phyloP scores from a whole-genome alignment of 2,888 invertebrate genomes.

The Lucinisca nassula region DNA sequence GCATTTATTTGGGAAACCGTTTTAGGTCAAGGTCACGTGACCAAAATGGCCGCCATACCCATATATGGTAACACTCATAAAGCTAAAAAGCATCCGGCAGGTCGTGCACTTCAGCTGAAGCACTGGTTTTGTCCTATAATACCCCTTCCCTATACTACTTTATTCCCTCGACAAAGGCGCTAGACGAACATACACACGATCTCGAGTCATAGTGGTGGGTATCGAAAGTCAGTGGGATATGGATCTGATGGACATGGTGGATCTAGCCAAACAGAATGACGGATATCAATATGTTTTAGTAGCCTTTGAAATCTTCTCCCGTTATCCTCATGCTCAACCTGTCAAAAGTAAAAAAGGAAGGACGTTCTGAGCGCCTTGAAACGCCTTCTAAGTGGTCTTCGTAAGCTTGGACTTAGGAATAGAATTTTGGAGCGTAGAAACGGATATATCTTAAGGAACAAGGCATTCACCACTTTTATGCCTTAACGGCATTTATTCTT shows the following conservation, averaged over 20 bases:
- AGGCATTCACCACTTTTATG: slow-evolving; percentile 34
- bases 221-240: slow-evolving; percentile 47
- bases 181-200: slow-evolving; percentile 24
- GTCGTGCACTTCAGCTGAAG: too few species aligned
- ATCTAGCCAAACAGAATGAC: slow-evolving; percentile 31
- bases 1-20: too few species aligned
- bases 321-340: slow-evolving; percentile 25
- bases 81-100: too few species aligned
- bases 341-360: slow-evolving; percentile 23
- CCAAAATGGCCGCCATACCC: too few species aligned
- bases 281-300: slow-evolving; percentile 42
- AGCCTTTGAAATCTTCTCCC: slow-evolving; percentile 35
- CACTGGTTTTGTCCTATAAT: too few species aligned
- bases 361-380: slow-evolving; percentile 19
- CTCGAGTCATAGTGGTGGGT: slow-evolving; percentile 41
- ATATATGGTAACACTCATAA: too few species aligned
- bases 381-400: not conserved
- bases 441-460: slow-evolving; percentile 14
- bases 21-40: too few species aligned
- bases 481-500: too few species aligned
- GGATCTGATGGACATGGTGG: slow-evolving; percentile 48
- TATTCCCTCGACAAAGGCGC: slow-evolving; percentile 48
- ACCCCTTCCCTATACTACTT: too few species aligned
- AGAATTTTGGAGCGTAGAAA: slow-evolving; percentile 36
- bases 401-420: slow-evolving; percentile 32